Percentiles rank a stretch among this genome's conserved stretches.
These are phyloP conservation scores for Daubentonia madagascariensis DNA, from an alignment of 2,113 vertebrate species.

Conservation along the genomic window DNA sequence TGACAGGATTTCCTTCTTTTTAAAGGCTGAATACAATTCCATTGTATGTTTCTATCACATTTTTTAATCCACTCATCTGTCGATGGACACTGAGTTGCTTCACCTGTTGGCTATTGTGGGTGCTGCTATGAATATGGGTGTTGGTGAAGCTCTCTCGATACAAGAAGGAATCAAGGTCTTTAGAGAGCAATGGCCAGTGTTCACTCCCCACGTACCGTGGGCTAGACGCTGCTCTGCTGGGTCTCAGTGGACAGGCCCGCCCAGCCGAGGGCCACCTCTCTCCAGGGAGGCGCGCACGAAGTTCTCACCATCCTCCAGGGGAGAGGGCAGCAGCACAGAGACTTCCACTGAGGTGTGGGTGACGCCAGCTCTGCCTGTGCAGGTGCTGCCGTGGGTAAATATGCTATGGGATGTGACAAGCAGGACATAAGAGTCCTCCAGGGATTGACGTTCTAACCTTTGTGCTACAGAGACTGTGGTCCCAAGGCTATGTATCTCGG, in stretches of 20 bases:
- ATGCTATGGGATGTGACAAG: accelerated
- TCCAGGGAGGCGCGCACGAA: accelerated
- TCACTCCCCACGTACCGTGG: not conserved
- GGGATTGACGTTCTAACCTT: not conserved
- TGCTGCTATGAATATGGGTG: accelerated
- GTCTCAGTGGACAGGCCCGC: no score
- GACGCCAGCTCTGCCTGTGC: not conserved
- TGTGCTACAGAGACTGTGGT: not conserved
- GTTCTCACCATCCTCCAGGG: not conserved
- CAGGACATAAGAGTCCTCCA: not conserved
- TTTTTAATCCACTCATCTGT: not conserved
- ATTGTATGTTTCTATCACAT: accelerated
- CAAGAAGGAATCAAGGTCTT: not conserved
- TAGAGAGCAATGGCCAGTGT: accelerated
- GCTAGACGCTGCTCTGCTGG: not conserved
- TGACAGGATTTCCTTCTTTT: not conserved
- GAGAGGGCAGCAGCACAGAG: not conserved
- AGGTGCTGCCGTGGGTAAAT: accelerated
- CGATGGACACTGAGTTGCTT: not conserved
- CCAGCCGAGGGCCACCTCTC: no score
- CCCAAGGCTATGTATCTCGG: accelerated
- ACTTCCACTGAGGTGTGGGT: accelerated
- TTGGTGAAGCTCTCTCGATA: not conserved
- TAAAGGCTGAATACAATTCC: not conserved
- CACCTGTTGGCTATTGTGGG: not conserved